Evolutionary conservation across 37 sponge, comb jelly and placozoan genomes (phyloP).

Genomic region (Spongilla lacustris): DNA sequence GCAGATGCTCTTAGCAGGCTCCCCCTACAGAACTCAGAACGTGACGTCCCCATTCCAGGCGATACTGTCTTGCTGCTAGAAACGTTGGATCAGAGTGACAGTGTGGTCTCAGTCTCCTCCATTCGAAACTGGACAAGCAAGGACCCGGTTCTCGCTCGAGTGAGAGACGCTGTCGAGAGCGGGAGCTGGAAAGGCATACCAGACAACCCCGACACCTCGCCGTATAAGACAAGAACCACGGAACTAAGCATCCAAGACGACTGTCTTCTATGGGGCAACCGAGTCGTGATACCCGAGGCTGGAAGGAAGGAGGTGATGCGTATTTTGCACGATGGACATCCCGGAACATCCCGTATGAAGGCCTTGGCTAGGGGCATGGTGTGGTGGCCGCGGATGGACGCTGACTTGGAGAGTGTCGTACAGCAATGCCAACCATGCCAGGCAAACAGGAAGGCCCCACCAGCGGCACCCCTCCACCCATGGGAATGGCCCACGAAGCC

Average conservation of each 20-base stretch:
- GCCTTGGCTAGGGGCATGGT: constrained; percentile 19
- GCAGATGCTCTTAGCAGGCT: constrained; percentile 44
- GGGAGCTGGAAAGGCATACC: background rate
- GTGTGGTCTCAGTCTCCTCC: too few species aligned
- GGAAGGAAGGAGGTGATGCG: constrained; percentile 2
- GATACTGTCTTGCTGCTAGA: constrained; percentile 18
- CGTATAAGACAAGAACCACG: background rate
- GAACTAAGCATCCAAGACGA: constrained; percentile 28
- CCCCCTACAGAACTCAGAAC: constrained; percentile 3
- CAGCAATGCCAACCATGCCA: constrained; percentile 1
- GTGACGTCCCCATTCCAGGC: constrained; percentile 15
- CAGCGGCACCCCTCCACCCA: constrained; percentile 25
- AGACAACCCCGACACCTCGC: background rate
- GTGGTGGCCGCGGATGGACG: constrained; percentile 57
- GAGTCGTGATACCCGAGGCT: constrained; percentile 5
- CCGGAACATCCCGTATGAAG: constrained; percentile 23
- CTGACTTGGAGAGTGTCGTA: background rate
- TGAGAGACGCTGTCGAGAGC: background rate
- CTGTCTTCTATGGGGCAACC: constrained; percentile 28
- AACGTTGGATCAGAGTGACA: constrained; percentile 5
- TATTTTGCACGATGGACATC: constrained; percentile 37
- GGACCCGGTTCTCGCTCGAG: constrained; percentile 30
- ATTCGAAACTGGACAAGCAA: constrained; percentile 25
- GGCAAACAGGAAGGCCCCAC: background rate
- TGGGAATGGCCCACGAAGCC: constrained; percentile 43